These are phyloP conservation scores for Crocodylus rhombifer DNA, from an alignment of 2,797 vertebrate genomes.

Conservation along the genomic window DNA sequence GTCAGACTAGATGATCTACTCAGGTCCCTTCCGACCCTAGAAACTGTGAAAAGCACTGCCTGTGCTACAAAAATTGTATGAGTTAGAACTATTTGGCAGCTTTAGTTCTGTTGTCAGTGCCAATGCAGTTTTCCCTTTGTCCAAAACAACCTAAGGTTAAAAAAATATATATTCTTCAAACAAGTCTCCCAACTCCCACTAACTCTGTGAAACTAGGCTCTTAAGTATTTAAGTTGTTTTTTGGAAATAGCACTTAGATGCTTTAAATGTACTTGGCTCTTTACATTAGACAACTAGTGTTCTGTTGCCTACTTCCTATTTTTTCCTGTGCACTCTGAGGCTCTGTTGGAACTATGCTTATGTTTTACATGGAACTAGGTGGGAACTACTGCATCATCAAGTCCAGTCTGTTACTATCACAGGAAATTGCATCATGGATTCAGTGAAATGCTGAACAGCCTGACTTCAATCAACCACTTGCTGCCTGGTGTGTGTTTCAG, in stretches of 20 bases:
- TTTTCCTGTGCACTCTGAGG: too few species aligned
- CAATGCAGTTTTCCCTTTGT: not conserved
- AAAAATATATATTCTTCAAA: constrained; percentile 45
- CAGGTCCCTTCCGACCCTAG: too few species aligned
- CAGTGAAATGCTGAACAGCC: too few species aligned
- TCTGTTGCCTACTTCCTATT: not conserved
- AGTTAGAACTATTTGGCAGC: constrained; percentile 18
- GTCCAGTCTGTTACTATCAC: too few species aligned
- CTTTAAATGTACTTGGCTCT: not conserved
- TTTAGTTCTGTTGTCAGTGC: too few species aligned
- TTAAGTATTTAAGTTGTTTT: not conserved
- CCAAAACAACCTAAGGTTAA: constrained; percentile 55
- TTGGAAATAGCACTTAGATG: not conserved
- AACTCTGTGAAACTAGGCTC: constrained; percentile 15
- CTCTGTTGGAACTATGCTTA: too few species aligned
- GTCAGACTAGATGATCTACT: too few species aligned
- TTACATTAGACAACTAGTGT: not conserved
- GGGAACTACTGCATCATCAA: not conserved
- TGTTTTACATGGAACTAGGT: too few species aligned
- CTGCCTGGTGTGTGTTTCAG: too few species aligned
- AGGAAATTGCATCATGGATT: too few species aligned
- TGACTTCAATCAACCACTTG: too few species aligned
- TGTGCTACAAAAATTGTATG: not conserved
- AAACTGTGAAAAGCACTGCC: not conserved
- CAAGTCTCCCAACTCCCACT: not conserved